Conservation (phyloP, 1,140 invertebrate species). For the Tachypleus tridentatus region DNA sequence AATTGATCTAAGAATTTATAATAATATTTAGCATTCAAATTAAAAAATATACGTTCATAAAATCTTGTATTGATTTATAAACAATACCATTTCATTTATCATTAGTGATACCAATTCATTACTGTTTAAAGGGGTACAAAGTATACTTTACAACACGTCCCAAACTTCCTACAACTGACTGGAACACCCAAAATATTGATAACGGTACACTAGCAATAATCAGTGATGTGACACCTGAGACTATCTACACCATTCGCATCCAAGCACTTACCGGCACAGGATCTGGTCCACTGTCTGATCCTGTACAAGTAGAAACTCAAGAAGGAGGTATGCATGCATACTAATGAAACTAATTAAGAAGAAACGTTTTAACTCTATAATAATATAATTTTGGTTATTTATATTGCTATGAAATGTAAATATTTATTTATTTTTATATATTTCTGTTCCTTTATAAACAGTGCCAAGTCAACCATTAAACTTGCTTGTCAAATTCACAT, state of each 20-base stretch:
- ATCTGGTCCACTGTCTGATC: constrained; percentile 74
- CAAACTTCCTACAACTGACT: constrained; percentile 67
- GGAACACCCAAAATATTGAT: constrained; percentile 84
- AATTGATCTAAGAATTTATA: no score
- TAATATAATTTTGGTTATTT: no score
- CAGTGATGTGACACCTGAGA: constrained; percentile 70
- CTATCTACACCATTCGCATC: constrained; percentile 81
- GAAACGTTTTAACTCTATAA: no score
- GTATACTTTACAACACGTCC: constrained; percentile 90
- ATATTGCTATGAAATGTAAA: no score
- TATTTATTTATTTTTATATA: background rate
- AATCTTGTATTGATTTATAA: background rate
- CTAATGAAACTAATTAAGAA: background rate
- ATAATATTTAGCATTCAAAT: no score
- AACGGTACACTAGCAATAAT: constrained; percentile 88
- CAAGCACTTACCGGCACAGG: constrained; percentile 84
- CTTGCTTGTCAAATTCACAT: constrained; percentile 53
- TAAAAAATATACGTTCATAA: no score
- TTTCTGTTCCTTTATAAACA: constrained; percentile 31
- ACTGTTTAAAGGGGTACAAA: constrained; percentile 74
- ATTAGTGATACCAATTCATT: background rate
- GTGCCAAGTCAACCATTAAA: constrained; percentile 90
- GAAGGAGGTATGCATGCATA: constrained; percentile 56
- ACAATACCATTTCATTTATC: background rate
- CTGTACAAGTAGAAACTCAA: constrained; percentile 90